Conservation (phyloP, 2,888 invertebrate species). For the Macrophya annulata region DNA sequence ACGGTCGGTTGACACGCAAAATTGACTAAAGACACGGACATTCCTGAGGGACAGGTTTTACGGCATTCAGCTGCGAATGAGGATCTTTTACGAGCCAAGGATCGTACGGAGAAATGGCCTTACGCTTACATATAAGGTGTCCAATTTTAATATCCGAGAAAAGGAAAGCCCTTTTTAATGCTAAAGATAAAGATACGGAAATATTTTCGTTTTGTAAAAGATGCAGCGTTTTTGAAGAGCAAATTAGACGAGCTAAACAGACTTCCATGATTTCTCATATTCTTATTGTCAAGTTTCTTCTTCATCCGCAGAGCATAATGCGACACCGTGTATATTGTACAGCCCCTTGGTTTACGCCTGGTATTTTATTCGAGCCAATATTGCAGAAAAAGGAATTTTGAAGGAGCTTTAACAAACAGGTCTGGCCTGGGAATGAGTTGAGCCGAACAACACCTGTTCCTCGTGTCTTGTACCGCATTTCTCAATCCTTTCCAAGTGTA, state of each 20-base stretch:
- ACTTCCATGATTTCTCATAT: background rate
- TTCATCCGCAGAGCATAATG: background rate
- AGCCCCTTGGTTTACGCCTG: background rate
- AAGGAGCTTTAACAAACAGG: slow-evolving; percentile 29
- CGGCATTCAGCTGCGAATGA: slow-evolving; percentile 49
- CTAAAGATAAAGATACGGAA: background rate
- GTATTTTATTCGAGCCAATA: slow-evolving; percentile 41
- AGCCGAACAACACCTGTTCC: slow-evolving; percentile 39
- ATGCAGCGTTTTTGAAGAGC: background rate
- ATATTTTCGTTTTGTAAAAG: background rate
- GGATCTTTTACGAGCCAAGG: slow-evolving; percentile 46
- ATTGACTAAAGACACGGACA: slow-evolving; percentile 62
- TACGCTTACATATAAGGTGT: background rate
- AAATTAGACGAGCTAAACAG: background rate
- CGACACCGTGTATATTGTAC: background rate
- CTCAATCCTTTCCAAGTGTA: slow-evolving; percentile 44
- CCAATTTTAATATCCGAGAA: background rate
- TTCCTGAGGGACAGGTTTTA: slow-evolving; percentile 47
- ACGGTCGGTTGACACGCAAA: slow-evolving; percentile 65
- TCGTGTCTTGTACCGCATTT: slow-evolving; percentile 5
- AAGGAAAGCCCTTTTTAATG: background rate
- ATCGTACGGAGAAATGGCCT: slow-evolving; percentile 19
- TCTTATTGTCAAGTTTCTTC: background rate
- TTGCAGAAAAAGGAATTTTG: slow-evolving; percentile 31
- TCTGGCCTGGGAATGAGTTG: slow-evolving; percentile 1